Conservation (phyloP, 2,888 invertebrate species). For the Torymus tubicola region DNA sequence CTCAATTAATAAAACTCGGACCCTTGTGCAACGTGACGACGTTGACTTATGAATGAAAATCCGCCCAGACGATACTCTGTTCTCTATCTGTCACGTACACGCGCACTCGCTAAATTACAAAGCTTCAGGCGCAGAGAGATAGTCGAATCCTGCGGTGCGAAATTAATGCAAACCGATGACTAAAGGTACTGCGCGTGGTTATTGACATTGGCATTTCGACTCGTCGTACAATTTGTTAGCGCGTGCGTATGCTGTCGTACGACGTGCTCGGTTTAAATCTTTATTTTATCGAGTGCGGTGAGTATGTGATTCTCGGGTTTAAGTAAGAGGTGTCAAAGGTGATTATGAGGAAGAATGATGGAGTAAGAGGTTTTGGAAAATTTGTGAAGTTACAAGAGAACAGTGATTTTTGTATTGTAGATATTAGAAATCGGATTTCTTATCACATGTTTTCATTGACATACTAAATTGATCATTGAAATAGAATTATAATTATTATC, state of each 20-base stretch:
- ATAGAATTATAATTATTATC: too few species aligned
- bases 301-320: too few species aligned
- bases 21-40: conserved; percentile 10
- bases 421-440: too few species aligned
- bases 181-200: conserved; percentile 46
- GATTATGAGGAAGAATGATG: too few species aligned
- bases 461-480: too few species aligned
- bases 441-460: too few species aligned
- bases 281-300: background rate
- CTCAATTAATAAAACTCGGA: too few species aligned
- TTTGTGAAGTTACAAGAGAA: too few species aligned
- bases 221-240: conserved; percentile 32
- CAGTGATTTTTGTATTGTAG: too few species aligned
- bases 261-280: background rate
- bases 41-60: conserved; percentile 60
- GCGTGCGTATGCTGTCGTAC: background rate
- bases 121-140: conserved; percentile 22
- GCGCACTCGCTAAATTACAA: conserved; percentile 56
- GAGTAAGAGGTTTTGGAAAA: too few species aligned
- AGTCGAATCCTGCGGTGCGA: conserved; percentile 7
- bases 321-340: too few species aligned
- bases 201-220: conserved; percentile 45
- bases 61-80: conserved; percentile 49
- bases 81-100: conserved; percentile 49
- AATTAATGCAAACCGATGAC: conserved; percentile 43